Evolutionary conservation across 1,140 invertebrate species (phyloP).

Genomic region (Zelostemma sp.): DNA sequence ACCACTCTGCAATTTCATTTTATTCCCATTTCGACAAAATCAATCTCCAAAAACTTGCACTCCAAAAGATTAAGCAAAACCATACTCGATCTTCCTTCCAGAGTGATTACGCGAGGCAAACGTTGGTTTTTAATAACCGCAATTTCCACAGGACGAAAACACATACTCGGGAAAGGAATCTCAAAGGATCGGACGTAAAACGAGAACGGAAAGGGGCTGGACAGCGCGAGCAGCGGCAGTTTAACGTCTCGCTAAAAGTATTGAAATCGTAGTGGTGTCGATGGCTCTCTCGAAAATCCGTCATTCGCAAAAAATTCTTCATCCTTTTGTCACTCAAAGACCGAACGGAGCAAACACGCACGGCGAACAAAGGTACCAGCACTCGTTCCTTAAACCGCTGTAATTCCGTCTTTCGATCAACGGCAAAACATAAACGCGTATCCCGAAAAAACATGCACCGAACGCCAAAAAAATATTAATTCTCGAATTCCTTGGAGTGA

Average conservation of each 20-base stretch:
- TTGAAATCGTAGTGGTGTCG: slow-evolving; percentile 32
- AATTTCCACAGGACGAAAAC: slow-evolving; percentile 36
- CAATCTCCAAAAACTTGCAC: too few species aligned
- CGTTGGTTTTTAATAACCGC: slow-evolving; percentile 36
- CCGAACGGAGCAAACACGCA: slow-evolving; percentile 22
- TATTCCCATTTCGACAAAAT: too few species aligned
- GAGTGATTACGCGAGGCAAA: too few species aligned
- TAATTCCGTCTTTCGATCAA: too few species aligned
- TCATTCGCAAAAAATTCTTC: slow-evolving; percentile 25
- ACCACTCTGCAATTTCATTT: slow-evolving; percentile 23
- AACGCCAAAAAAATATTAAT: background rate
- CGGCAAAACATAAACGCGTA: too few species aligned
- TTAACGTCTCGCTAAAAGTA: slow-evolving; percentile 68
- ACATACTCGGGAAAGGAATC: slow-evolving; percentile 12
- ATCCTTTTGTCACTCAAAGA: slow-evolving; percentile 27
- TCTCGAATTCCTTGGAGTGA: background rate
- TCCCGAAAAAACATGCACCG: background rate
- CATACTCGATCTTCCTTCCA: too few species aligned
- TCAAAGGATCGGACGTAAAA: slow-evolving; percentile 23
- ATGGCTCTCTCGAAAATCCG: slow-evolving; percentile 31
- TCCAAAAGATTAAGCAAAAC: too few species aligned
- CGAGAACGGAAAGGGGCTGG: slow-evolving; percentile 60
- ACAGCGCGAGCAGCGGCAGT: slow-evolving; percentile 72
- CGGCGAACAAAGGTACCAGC: slow-evolving; percentile 34
- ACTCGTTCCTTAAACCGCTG: slow-evolving; percentile 12